Evolutionary conservation across 2,888 invertebrate species (phyloP), one percentile per base, ranked within the genome.

Genomic region (Epinotia demarniana): DNA sequence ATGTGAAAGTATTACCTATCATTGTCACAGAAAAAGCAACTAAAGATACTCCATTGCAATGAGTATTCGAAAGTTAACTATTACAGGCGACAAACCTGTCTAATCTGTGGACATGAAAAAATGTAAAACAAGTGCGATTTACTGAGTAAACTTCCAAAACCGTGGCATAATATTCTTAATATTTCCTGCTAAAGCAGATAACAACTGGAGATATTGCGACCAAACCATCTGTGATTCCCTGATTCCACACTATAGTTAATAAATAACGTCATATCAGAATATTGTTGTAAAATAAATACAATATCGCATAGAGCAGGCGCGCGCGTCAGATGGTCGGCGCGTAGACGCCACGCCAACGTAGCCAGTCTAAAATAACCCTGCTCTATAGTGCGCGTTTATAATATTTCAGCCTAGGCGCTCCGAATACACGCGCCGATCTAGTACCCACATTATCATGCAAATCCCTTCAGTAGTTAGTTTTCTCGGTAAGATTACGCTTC

Each of bases 321-420:
- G 83, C 82, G 83, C 88, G 87, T 87, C 86, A 85, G 86, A 82
- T 83, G 82, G 83, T 83, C 80, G 84, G 73, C 53, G 58, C 53
- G 66, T 86, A 88, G 87, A 88, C 88, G 89, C 86, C 88, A 85
- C 83, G 89, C 91, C 88, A 92, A 90, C 92, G 88, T 89, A 87
- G 83, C 81, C 80, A 81, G 87, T 89, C 90, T 80, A 87, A 93
- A 92, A 92, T 92, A 92, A 92, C 90, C 90, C 83, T 63, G 79
- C 81, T 49, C 16, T 72, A 79, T 78, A 76, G 81, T 85, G 83
- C 84, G 85, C 84, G 85, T 89, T 86, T 86, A 87, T 85, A 86
- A 88, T 86, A 89, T 90, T 89, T 89, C 85, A 88, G 85, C 84
- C 86, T 85, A 85, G 86, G 85, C 85, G 87, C 84, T 81, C 77